Evolutionary conservation across 2,797 vertebrate species (phyloP).

Genomic region (Odontamblyopus rebecca): DNA sequence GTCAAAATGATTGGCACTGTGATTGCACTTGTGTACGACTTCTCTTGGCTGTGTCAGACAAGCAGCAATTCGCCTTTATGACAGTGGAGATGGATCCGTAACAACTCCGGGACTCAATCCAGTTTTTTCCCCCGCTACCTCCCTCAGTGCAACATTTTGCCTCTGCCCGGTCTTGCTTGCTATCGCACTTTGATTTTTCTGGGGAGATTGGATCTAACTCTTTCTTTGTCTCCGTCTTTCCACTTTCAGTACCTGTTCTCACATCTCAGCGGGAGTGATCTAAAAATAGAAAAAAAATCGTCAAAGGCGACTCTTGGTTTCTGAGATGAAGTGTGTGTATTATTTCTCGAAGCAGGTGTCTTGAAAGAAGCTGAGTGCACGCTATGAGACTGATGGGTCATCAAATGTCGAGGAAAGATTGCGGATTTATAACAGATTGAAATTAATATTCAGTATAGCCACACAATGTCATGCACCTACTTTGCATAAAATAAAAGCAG

Average conservation of each 20-base stretch:
- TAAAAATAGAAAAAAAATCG: constrained; percentile 56
- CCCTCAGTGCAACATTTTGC: constrained; percentile 17
- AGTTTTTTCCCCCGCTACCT: constrained; percentile 3
- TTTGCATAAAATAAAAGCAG: background rate
- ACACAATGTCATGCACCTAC: background rate
- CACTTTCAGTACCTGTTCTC: constrained; percentile 43
- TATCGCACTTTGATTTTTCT: constrained; percentile 30
- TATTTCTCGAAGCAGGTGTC: constrained; percentile 16
- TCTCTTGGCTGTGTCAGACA: constrained; percentile 6
- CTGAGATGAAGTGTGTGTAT: constrained; percentile 16
- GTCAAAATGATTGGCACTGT: background rate
- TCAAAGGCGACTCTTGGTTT: constrained; percentile 24
- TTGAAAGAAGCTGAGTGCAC: constrained; percentile 25
- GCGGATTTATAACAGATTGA: background rate
- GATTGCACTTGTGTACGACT: background rate
- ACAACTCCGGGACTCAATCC: background rate
- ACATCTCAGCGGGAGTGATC: constrained; percentile 43
- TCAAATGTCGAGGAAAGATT: constrained; percentile 18
- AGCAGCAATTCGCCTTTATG: background rate
- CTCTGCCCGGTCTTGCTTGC: constrained; percentile 29
- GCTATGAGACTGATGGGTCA: constrained; percentile 29
- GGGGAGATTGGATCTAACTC: constrained; percentile 24
- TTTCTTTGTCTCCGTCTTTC: constrained; percentile 22
- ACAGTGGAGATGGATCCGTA: constrained; percentile 14
- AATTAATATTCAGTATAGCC: background rate